Percentiles rank a stretch among this genome's conserved stretches.
Conservation (phyloP, 2,888 invertebrate genomes). For the Andrena flavipes region DNA sequence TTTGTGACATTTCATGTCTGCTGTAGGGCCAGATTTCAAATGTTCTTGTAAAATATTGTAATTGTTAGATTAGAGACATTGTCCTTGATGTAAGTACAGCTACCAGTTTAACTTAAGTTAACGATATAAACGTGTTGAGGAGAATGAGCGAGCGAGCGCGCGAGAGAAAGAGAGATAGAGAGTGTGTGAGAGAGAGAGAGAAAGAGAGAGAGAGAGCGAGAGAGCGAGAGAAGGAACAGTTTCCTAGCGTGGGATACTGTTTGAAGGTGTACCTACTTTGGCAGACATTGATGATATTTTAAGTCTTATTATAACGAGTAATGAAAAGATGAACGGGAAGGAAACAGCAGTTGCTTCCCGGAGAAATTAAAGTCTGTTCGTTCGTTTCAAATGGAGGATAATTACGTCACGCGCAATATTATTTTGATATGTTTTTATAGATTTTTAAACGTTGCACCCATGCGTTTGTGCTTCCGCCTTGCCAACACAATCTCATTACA, state of each 20-base stretch:
- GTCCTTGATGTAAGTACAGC: conserved; percentile 78
- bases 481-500: conserved; percentile 65
- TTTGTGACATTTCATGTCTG: conserved; percentile 73
- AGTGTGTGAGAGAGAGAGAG: conserved; percentile 60
- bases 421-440: conserved; percentile 61
- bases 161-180: not conserved
- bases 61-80: conserved; percentile 78
- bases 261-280: conserved; percentile 81
- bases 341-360: conserved; percentile 34
- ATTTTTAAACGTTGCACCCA: conserved; percentile 63
- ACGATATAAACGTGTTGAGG: conserved; percentile 74
- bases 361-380: conserved; percentile 43
- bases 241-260: conserved; percentile 71
- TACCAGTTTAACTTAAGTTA: conserved; percentile 76
- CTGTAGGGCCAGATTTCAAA: conserved; percentile 75
- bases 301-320: conserved; percentile 52
- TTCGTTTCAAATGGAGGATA: conserved; percentile 33
- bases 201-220: too few relatives aligned
- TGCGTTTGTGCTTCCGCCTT: conserved; percentile 72
- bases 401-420: conserved; percentile 46
- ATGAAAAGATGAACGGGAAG: conserved; percentile 22
- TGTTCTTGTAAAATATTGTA: conserved; percentile 81
- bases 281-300: conserved; percentile 81
- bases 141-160: conserved; percentile 64
- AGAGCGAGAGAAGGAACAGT: conserved; percentile 68